Evolutionary conservation across 2,113 vertebrate genomes (phyloP), one percentile per base, ranked within the genome.

Genomic region (Caretta caretta): DNA sequence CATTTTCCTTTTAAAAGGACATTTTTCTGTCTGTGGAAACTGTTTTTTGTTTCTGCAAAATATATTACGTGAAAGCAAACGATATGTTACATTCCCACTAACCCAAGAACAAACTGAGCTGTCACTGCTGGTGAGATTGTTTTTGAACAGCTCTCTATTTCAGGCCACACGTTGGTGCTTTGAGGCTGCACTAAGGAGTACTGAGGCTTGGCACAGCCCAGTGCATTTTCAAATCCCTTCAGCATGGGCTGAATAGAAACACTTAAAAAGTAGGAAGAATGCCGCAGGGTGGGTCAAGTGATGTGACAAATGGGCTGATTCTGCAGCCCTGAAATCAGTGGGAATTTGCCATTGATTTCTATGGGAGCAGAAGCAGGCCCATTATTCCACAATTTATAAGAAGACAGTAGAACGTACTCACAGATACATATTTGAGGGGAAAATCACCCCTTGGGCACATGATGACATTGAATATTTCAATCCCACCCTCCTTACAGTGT

Each of bases 121-220:
- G 20, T 69, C 72, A 57, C 0, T 0, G 84, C 24, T 5, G 1
- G 80, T 10, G 53, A 75, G 54, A 90, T 54, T 69, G 89, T 20
- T 92, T 86, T 86, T 76, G 48, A 38, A 56, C 3, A 6, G 80
- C 57, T 86, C 49, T 83, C 11, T 42, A 27, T 65, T 89, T 59
- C 86, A 62, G 84, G 8, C 51, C 35, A 48, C 2, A 16, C 6
- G 1, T 46, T 0, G 0, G 16, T 38, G 78, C 35, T 92, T 8
- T 42, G 49, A 96, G 46, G 53, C 35, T 62, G 10, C 0, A 0
- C 27, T 51, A 91, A 91, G n/a, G 38, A 49, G 42, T n/a, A 54
- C 50, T 0, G 8, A 90, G 83, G 91, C 59, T 57, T 75, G 31
- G 49, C 42, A 56, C 13, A 53, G 29, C 31, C 75, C 5, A 0